Evolutionary conservation across 2,888 invertebrate genomes (phyloP).

Genomic region (Synanthedon myopaeformis): DNA sequence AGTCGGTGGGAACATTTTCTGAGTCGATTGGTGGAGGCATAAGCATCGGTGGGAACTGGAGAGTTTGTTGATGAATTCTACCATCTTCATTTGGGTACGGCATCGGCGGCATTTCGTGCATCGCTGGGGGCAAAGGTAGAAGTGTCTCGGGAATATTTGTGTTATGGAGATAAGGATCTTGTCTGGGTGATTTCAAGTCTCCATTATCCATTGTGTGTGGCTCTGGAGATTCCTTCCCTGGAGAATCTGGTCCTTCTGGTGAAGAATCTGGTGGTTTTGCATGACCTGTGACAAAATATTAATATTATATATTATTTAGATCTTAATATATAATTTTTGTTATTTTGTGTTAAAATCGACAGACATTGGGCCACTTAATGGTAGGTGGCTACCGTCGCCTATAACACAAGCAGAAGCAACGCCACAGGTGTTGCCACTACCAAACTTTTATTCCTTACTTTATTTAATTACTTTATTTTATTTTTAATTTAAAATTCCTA

Average conservation of each 20-base stretch:
- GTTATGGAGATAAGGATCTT: conserved; percentile 45
- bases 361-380: no score
- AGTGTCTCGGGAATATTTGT: conserved; percentile 28
- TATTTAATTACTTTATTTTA: no score
- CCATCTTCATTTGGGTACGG: conserved; percentile 38
- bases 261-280: conserved; percentile 57
- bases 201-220: conserved; percentile 37
- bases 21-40: conserved; percentile 38
- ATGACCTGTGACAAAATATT: conserved; percentile 44
- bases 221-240: conserved; percentile 54
- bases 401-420: no score
- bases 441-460: no score
- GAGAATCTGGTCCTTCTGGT: conserved; percentile 52
- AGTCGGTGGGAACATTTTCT: conserved; percentile 53
- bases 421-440: no score
- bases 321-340: no score
- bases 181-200: conserved; percentile 45
- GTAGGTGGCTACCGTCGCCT: no score
- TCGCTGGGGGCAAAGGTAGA: conserved; percentile 20
- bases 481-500: no score
- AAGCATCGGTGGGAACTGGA: conserved; percentile 44
- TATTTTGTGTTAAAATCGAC: neutral
- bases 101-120: conserved; percentile 41
- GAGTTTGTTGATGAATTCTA: conserved; percentile 42
- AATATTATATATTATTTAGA: no score